A percentile compares a stretch with the other conserved stretches of the same genome.
These are phyloP conservation scores for Actinopyga echinites DNA, from an alignment of 53 echinoderm and acorn worm species.

Conservation along the genomic window DNA sequence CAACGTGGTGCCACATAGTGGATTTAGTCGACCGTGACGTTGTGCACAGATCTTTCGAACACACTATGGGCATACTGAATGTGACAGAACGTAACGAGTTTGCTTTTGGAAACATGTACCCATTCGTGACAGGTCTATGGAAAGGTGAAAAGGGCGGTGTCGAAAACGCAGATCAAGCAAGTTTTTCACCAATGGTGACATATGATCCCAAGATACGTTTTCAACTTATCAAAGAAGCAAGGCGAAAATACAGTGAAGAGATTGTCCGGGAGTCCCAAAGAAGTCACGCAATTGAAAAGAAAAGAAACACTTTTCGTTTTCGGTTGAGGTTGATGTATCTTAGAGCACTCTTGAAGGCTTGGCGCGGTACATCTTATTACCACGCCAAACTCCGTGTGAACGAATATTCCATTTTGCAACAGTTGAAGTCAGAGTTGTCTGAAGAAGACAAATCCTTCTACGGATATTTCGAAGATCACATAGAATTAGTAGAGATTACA, in stretches of 20 bases:
- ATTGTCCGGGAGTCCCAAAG: not conserved
- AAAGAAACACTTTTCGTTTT: not conserved
- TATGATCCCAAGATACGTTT: not conserved
- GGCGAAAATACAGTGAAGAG: not conserved
- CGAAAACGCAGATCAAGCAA: not conserved
- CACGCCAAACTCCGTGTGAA: not conserved
- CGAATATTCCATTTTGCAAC: not conserved
- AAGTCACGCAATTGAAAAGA: not conserved
- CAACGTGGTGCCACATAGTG: not conserved
- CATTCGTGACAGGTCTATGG: not conserved
- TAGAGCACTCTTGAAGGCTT: too few relatives aligned
- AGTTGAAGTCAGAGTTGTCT: not conserved
- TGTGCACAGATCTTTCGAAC: not conserved
- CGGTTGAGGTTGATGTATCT: not conserved
- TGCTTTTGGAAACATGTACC: not conserved
- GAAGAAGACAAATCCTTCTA: too few relatives aligned
- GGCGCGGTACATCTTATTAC: not conserved
- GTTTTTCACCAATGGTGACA: not conserved
- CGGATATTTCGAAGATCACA: not conserved
- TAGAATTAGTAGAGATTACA: not conserved
- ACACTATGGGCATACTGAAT: not conserved
- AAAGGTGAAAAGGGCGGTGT: constrained; percentile 8
- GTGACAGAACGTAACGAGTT: not conserved
- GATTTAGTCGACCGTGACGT: constrained; percentile 1
- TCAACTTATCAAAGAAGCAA: too few relatives aligned